phyloP scores from a whole-genome alignment of 2,888 invertebrate species.

The Amiota mariae region DNA sequence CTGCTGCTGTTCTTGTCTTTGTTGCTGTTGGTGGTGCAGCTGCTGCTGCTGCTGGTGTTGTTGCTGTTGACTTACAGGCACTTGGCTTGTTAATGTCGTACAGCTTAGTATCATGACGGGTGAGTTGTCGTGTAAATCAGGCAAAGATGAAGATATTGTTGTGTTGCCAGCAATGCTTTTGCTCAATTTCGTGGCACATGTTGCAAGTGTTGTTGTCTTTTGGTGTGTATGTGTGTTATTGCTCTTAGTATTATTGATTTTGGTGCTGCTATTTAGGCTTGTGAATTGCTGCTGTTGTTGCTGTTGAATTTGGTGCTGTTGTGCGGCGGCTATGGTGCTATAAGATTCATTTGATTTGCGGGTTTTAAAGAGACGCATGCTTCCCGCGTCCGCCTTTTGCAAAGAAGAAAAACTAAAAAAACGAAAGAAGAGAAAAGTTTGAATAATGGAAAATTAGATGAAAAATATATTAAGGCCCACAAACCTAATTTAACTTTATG shows the following conservation, averaged over 20 bases:
- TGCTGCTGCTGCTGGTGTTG: conserved; percentile 35
- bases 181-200: conserved; percentile 62
- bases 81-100: conserved; percentile 67
- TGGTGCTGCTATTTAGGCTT: conserved; percentile 30
- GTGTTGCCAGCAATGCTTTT: conserved; percentile 63
- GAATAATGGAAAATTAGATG: conserved; percentile 4
- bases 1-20: conserved; percentile 37
- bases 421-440: background rate
- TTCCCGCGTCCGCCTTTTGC: conserved; percentile 37
- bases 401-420: too few species aligned
- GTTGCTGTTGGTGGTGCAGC: conserved; percentile 32
- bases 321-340: conserved; percentile 56
- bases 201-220: conserved; percentile 43
- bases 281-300: conserved; percentile 40
- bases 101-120: conserved; percentile 73
- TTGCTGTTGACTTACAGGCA: conserved; percentile 44
- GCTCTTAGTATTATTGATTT: conserved; percentile 33
- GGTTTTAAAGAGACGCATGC: conserved; percentile 73
- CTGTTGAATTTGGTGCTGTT: conserved; percentile 46
- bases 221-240: conserved; percentile 28
- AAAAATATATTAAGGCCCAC: conserved; percentile 33
- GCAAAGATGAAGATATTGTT: conserved; percentile 71
- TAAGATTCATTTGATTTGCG: conserved; percentile 73
- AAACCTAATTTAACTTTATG: conserved; percentile 44
- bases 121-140: conserved; percentile 72